Conservation (phyloP, 1,140 invertebrate species). For the Prorops nasuta region DNA sequence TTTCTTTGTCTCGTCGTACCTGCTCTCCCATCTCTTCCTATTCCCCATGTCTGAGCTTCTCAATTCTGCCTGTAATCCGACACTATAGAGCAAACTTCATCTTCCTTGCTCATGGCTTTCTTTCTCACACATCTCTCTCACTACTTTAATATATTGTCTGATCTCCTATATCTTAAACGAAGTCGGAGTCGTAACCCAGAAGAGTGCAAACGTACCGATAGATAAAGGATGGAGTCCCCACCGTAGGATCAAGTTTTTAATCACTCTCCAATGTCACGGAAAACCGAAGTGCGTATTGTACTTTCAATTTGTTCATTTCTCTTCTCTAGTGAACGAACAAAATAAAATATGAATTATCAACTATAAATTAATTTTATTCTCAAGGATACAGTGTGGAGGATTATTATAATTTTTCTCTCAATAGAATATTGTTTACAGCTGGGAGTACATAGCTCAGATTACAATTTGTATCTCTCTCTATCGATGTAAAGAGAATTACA, state of each 20-base stretch:
- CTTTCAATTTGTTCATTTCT: too few relatives aligned
- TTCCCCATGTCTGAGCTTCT: constrained; percentile 32
- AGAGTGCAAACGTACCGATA: constrained; percentile 11
- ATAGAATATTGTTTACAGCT: too few relatives aligned
- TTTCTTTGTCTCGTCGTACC: background rate
- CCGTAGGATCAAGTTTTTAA: constrained; percentile 43
- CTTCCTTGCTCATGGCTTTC: too few relatives aligned
- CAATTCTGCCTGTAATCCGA: constrained; percentile 41
- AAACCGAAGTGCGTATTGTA: too few relatives aligned
- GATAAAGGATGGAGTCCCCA: constrained; percentile 27
- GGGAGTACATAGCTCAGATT: too few relatives aligned
- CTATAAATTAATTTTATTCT: too few relatives aligned
- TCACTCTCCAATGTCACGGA: constrained; percentile 40
- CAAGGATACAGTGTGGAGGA: too few relatives aligned
- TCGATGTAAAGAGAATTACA: too few relatives aligned
- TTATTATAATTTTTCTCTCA: too few relatives aligned
- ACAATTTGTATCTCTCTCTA: too few relatives aligned
- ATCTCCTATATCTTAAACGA: constrained; percentile 34
- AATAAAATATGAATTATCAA: too few relatives aligned
- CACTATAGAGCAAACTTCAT: constrained; percentile 34
- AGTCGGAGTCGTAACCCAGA: constrained; percentile 17
- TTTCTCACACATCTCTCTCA: constrained; percentile 2
- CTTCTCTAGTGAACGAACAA: too few relatives aligned
- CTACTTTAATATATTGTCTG: constrained; percentile 38
- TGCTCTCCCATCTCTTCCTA: background rate